A percentile compares a stretch with the other conserved stretches of the same genome.
These are phyloP conservation scores for Eolophus roseicapilla DNA, from an alignment of 2,113 vertebrate species.

Conservation along the genomic window DNA sequence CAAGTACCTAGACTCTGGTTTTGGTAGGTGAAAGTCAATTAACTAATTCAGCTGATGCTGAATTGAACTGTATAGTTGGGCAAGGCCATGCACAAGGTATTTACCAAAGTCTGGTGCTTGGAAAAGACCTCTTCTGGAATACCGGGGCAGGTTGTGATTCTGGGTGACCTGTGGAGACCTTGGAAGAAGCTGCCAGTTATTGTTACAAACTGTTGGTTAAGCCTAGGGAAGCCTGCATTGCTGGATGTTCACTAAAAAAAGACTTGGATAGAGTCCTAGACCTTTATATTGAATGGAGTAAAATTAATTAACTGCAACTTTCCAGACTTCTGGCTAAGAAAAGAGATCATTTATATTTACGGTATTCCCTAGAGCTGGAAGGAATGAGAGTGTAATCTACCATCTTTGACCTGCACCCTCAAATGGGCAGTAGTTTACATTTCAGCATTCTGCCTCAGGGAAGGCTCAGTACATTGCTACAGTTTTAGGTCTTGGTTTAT, in stretches of 20 bases:
- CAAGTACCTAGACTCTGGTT: background rate
- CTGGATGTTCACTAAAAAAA: background rate
- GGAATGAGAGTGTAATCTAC: background rate
- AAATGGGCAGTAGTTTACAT: background rate
- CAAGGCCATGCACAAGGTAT: background rate
- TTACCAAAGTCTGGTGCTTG: background rate
- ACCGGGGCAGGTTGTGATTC: background rate
- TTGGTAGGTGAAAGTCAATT: background rate
- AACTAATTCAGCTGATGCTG: background rate
- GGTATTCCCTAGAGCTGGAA: constrained; percentile 33
- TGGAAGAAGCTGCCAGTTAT: background rate
- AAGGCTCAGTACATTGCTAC: background rate
- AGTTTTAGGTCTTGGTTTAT: background rate
- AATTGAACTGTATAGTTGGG: background rate
- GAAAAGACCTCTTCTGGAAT: background rate
- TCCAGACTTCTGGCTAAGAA: constrained; percentile 60
- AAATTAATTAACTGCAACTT: constrained; percentile 65
- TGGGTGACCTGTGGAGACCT: background rate
- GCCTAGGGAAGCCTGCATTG: background rate
- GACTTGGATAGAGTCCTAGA: background rate
- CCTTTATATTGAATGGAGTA: constrained; percentile 1
- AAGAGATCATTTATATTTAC: constrained; percentile 57
- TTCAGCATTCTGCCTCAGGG: background rate
- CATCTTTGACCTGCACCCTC: constrained; percentile 5
- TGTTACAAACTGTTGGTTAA: background rate